phyloP scores from a whole-genome alignment of 2,113 vertebrate species.

The Trichechus manatus region DNA sequence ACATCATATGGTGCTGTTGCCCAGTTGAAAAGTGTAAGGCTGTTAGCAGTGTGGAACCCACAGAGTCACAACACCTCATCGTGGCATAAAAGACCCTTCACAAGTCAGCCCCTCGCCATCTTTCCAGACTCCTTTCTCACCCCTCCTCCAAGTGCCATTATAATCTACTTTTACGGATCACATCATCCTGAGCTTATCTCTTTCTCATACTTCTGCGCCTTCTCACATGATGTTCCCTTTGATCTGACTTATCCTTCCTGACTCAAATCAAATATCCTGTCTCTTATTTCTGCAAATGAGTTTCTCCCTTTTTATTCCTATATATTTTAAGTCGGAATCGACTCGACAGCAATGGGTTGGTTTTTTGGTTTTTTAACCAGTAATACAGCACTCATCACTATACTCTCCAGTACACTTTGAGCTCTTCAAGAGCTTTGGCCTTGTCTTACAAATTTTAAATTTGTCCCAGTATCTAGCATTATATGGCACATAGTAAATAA shows the following conservation, averaged over 20 bases:
- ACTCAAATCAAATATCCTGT: not conserved
- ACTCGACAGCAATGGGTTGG: too few relatives aligned
- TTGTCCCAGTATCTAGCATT: not conserved
- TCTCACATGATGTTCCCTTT: not conserved
- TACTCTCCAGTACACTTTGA: not conserved
- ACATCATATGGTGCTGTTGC: not conserved
- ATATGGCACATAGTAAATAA: not conserved
- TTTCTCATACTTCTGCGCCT: not conserved
- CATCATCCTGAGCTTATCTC: not conserved
- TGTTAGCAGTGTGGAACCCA: not conserved
- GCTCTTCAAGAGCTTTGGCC: not conserved
- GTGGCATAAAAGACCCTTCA: not conserved
- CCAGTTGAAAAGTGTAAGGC: not conserved
- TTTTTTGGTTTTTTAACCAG: not conserved
- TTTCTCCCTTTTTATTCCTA: not conserved
- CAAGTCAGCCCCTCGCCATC: too few relatives aligned
- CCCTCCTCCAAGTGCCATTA: not conserved
- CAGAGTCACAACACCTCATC: not conserved
- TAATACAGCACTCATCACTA: not conserved
- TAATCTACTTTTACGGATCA: not conserved
- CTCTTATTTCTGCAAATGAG: not conserved
- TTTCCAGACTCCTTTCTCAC: not conserved
- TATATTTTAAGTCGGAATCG: not conserved
- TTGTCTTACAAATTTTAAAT: not conserved
- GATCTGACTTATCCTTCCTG: not conserved